phyloP scores from a whole-genome alignment of 2,888 invertebrate genomes.

The Augiades crinisus region DNA sequence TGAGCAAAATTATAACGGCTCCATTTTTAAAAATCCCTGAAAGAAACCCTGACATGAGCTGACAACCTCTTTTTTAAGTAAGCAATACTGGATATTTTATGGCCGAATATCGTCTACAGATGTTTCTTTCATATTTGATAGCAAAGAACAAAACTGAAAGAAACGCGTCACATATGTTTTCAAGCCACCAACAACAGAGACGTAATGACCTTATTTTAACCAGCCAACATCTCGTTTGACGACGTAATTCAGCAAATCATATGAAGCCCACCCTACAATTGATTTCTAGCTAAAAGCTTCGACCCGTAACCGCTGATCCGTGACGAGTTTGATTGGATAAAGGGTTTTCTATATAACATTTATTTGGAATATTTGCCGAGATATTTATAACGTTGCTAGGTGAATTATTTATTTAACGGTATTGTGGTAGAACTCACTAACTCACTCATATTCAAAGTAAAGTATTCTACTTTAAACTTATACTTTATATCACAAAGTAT shows the following conservation, averaged over 20 bases:
- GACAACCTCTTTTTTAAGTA: too few relatives aligned
- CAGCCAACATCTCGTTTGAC: conserved; percentile 1
- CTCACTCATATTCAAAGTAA: too few relatives aligned
- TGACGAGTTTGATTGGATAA: conserved; percentile 63
- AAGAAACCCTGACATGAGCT: too few relatives aligned
- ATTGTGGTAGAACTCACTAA: too few relatives aligned
- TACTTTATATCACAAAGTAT: too few relatives aligned
- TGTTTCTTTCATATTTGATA: not conserved
- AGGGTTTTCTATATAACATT: conserved; percentile 43
- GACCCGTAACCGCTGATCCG: conserved; percentile 52
- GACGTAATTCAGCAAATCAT: conserved; percentile 24
- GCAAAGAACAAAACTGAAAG: not conserved
- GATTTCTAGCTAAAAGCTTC: conserved; percentile 45
- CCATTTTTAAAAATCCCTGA: too few relatives aligned
- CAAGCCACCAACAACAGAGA: not conserved
- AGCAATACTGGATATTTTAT: too few relatives aligned
- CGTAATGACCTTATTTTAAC: conserved; percentile 11
- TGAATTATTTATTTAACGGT: not conserved
- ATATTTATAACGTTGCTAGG: conserved; percentile 4
- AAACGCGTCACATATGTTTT: not conserved
- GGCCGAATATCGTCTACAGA: too few relatives aligned
- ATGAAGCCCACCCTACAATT: conserved; percentile 46
- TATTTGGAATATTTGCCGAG: conserved; percentile 4
- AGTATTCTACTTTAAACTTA: too few relatives aligned
- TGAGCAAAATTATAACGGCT: too few relatives aligned